Base-by-base conservation (phyloP, 2,113 vertebrate genomes). In the Poeciliopsis retropinna region DNA sequence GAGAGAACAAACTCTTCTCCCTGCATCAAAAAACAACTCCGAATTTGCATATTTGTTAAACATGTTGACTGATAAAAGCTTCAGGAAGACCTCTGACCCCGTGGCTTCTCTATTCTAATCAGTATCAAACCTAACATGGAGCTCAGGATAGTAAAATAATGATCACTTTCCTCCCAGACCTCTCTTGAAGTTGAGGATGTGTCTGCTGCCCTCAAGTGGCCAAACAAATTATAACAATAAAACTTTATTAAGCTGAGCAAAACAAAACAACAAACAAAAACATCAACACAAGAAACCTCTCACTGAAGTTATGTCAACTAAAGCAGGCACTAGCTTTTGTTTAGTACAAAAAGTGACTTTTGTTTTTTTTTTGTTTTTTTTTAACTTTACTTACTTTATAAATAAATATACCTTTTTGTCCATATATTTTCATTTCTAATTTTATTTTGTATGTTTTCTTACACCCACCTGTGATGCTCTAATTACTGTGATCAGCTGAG, bases 121-220 rank as follows among this genome's bases (percentile, higher is more conserved):
- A 57, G 25, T 65, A 4, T 25, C 31, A 57, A 29, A 13, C 61
- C 54, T 1, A 75, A 37, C 73, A 1, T 63, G 61, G 28, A 63
- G 41, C 65, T 47, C 37, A 32, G 17, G 63, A 32, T 14, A 25
- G 25, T 57, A 67, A 29, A 13, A n/a, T 61, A 25, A 13, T 34
- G 44, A 57, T 5, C 25, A 68, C 27, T n/a, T 62, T 34, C 28
- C 60, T 60, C 34, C 37, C 29, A 47, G 1, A 27, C 28, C 17
- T 39, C 65, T 68, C 64, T 29, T 51, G 37, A 31, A 28, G 67
- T 37, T 47, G 37, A 19, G 28, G 31, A 27, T 47, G 5, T 28
- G 65, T 71, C 28, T 71, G 75, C 62, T 65, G 75, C 75, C 67
- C 67, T 69, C 75, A 60, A 44, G 75, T 71, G 75, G 68, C 70